Conservation (phyloP, 2,888 invertebrate species). For the Anorthoa munda region DNA sequence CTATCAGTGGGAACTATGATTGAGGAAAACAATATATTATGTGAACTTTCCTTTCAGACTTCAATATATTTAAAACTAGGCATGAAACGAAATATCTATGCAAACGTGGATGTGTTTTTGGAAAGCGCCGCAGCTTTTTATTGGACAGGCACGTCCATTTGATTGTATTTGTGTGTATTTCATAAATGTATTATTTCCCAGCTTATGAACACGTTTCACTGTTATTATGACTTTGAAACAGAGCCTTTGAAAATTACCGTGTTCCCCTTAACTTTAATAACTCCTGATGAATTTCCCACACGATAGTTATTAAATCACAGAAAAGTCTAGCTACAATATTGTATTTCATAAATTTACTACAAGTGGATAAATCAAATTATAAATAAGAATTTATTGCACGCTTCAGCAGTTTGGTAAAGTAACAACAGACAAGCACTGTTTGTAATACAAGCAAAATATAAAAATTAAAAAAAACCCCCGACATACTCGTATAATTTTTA, state of each 20-base stretch:
- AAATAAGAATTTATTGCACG: not conserved
- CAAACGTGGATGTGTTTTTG: not conserved
- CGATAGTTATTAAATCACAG: not conserved
- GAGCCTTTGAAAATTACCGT: conserved; percentile 2
- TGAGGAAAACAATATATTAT: no score
- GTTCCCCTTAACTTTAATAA: not conserved
- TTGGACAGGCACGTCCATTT: not conserved
- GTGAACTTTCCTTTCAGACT: no score
- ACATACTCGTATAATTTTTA: no score
- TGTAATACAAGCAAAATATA: no score
- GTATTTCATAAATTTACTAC: not conserved
- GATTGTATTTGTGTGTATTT: conserved; percentile 20
- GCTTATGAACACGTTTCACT: not conserved
- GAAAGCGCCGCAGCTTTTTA: not conserved
- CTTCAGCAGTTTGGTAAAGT: not conserved
- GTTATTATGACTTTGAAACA: not conserved
- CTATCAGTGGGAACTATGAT: no score
- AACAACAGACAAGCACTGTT: not conserved
- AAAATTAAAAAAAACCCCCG: no score
- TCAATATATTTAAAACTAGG: no score
- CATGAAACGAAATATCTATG: not conserved
- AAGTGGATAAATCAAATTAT: conserved; percentile 9
- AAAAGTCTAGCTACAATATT: not conserved
- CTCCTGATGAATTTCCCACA: not conserved
- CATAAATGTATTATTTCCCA: conserved; percentile 13